Percentiles rank a stretch among this genome's conserved stretches.
Evolutionary conservation across 2,797 vertebrate genomes (phyloP).

Genomic region (Anas bernieri): DNA sequence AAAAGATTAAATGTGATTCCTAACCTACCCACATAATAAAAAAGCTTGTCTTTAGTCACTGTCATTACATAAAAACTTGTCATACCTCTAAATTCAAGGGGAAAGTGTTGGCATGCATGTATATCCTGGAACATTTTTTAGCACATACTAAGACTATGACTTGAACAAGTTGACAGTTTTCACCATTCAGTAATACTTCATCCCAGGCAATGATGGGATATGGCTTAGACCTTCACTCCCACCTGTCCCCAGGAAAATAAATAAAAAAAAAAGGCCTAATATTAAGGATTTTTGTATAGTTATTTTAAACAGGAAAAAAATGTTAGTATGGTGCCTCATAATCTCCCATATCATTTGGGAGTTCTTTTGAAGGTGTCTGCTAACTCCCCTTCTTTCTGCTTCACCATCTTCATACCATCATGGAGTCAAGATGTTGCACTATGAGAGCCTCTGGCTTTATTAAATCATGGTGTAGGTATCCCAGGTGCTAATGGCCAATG

Average conservation of each 20-base stretch:
- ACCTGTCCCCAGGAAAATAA: accelerated
- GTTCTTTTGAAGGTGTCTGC: not conserved
- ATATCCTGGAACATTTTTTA: not conserved
- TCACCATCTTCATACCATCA: not conserved
- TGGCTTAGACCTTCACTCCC: not conserved
- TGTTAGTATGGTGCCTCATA: not conserved
- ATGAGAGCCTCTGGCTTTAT: not conserved
- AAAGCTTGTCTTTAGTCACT: not conserved
- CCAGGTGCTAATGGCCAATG: not conserved
- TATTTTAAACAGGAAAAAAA: not conserved
- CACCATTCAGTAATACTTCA: not conserved
- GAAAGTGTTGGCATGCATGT: not conserved
- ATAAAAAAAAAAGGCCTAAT: accelerated
- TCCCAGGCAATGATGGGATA: not conserved
- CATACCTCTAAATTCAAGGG: not conserved
- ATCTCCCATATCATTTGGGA: not conserved
- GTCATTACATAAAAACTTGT: not conserved
- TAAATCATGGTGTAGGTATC: not conserved
- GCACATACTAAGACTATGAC: not conserved
- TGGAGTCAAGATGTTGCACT: not conserved
- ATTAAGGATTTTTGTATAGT: not conserved
- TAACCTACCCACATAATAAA: not conserved
- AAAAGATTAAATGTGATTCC: not conserved
- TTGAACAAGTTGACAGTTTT: not conserved
- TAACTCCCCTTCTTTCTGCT: not conserved